Evolutionary conservation across 2,797 vertebrate species (phyloP).

Genomic region (Todus mexicanus): DNA sequence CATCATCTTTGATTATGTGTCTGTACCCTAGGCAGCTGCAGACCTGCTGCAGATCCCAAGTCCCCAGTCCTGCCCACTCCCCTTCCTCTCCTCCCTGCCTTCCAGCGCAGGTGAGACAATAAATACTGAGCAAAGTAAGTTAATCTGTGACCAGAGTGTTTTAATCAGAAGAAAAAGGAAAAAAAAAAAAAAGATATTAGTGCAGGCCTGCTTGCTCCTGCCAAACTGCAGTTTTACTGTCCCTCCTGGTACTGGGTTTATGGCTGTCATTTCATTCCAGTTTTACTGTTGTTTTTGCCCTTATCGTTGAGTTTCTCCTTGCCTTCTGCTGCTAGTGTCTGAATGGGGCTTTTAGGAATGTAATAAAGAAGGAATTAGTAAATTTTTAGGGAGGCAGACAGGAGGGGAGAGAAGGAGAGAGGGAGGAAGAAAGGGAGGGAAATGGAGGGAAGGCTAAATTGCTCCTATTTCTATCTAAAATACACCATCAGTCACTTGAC

Average conservation of each 20-base stretch:
- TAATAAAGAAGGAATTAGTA: not conserved
- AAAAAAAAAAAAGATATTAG: not conserved
- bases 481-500: not conserved
- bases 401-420: no score
- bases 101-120: not conserved
- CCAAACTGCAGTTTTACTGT: conserved; percentile 36
- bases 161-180: not conserved
- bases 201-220: conserved; percentile 15
- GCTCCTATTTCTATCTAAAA: not conserved
- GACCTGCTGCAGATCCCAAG: not conserved
- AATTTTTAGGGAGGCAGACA: not conserved
- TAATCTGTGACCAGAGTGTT: conserved; percentile 20
- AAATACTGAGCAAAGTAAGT: not conserved
- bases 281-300: conserved; percentile 49
- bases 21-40: not conserved
- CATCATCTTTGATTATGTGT: rapidly evolving
- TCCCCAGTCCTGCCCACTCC: not conserved
- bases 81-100: not conserved
- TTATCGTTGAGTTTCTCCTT: conserved; percentile 19
- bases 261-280: conserved; percentile 36
- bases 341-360: not conserved
- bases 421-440: not conserved
- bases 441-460: not conserved
- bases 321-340: not conserved
- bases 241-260: conserved; percentile 32